These are phyloP conservation scores for Protobothrops flavoviridis DNA, from an alignment of 2,113 vertebrate species.

Conservation along the genomic window DNA sequence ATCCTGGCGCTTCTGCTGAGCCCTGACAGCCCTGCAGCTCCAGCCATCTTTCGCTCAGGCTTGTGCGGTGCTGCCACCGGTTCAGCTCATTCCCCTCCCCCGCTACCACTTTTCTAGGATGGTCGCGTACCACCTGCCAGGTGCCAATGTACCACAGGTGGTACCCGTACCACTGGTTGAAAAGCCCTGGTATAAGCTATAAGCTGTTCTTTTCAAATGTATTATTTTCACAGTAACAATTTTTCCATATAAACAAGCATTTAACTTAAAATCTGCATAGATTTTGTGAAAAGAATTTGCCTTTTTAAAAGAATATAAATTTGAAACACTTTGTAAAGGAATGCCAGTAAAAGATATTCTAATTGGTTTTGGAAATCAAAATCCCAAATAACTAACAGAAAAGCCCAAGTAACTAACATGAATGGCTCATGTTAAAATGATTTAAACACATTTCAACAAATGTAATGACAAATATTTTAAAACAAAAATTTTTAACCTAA, in stretches of 20 bases:
- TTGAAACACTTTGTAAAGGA: not conserved
- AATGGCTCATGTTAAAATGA: not conserved
- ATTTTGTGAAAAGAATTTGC: not conserved
- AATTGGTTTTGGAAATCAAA: not conserved
- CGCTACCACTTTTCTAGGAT: too few species aligned
- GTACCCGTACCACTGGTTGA: too few species aligned
- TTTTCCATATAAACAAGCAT: not conserved
- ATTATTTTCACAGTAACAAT: not conserved
- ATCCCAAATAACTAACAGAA: not conserved
- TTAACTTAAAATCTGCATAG: conserved; percentile 27
- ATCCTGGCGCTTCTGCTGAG: too few species aligned
- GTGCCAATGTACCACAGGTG: too few species aligned
- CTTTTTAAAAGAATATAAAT: conserved; percentile 14
- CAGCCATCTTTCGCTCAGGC: too few species aligned
- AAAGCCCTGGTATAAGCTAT: conserved; percentile 2
- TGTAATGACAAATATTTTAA: not conserved
- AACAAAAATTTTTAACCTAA: not conserved
- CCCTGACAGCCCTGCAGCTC: too few species aligned
- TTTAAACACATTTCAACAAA: not conserved
- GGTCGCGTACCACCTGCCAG: too few species aligned
- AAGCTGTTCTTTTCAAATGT: conserved; percentile 14
- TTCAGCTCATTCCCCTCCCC: too few species aligned
- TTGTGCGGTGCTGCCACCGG: too few species aligned
- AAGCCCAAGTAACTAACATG: not conserved
- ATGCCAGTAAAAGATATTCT: conserved; percentile 14